Conservation (phyloP, 2,113 vertebrate genomes). For the Procavia capensis region DNA sequence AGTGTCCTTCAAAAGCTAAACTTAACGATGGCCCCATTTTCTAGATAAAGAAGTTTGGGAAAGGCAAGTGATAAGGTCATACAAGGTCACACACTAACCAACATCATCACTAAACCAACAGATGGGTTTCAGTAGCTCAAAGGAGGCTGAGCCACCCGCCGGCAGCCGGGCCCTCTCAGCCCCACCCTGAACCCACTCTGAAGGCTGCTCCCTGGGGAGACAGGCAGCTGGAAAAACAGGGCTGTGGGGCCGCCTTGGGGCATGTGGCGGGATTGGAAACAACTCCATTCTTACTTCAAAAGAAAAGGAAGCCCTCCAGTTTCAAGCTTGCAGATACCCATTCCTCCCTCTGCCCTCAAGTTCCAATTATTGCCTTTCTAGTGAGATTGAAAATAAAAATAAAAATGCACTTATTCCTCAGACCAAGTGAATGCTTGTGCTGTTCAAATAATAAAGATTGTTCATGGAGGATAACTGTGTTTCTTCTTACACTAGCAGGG, state of each 20-base stretch:
- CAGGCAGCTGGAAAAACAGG: constrained; percentile 68
- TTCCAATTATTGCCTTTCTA: constrained; percentile 49
- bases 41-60: not conserved
- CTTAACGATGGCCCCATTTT: not conserved
- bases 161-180: not conserved
- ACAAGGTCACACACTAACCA: not conserved
- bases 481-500: not conserved
- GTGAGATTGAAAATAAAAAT: constrained; percentile 61
- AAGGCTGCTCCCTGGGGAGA: not conserved
- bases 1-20: not conserved
- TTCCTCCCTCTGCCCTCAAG: not conserved
- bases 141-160: fast-evolving
- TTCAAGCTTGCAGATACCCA: constrained; percentile 19
- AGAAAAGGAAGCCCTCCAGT: constrained; percentile 5
- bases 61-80: not conserved
- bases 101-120: fast-evolving
- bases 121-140: not conserved
- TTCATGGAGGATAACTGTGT: not conserved
- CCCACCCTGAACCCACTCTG: not conserved
- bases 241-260: not conserved
- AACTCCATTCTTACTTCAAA: constrained; percentile 59
- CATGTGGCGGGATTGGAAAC: fast-evolving
- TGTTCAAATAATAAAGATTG: not conserved
- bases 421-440: not conserved
- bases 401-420: constrained; percentile 42